Evolutionary conservation across 1,140 invertebrate genomes (phyloP).

Genomic region (Drosophila kurseongensis): DNA sequence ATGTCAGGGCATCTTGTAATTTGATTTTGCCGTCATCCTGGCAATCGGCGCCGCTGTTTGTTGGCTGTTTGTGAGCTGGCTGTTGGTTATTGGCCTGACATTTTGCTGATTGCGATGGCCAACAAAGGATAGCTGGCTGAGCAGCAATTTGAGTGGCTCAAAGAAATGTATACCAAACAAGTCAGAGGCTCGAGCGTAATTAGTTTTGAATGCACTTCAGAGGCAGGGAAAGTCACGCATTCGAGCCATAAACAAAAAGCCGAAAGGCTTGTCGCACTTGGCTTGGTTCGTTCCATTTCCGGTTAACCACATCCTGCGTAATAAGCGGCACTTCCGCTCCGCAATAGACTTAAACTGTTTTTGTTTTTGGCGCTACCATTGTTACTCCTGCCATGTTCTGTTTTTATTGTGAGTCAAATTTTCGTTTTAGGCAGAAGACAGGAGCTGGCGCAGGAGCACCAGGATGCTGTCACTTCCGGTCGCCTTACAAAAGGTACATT

Average conservation of each 20-base stretch:
- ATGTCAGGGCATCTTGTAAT: slow-evolving; percentile 72
- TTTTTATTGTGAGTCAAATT: slow-evolving; percentile 77
- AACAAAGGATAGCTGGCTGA: slow-evolving; percentile 27
- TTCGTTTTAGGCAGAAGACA: slow-evolving; percentile 38
- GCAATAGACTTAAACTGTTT: slow-evolving; percentile 72
- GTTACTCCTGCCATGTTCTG: slow-evolving; percentile 25
- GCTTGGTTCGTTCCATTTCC: slow-evolving; percentile 78
- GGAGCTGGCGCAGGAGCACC: slow-evolving; percentile 17
- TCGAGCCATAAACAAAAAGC: slow-evolving; percentile 5
- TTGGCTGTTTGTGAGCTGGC: slow-evolving; percentile 46
- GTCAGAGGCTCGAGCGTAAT: slow-evolving; percentile 40
- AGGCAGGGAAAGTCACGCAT: slow-evolving; percentile 33
- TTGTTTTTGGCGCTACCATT: slow-evolving; percentile 29
- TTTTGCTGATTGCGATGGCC: slow-evolving; percentile 46
- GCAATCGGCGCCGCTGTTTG: slow-evolving; percentile 50
- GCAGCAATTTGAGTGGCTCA: slow-evolving; percentile 51
- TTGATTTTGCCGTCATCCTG: slow-evolving; percentile 64
- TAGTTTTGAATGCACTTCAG: slow-evolving; percentile 64
- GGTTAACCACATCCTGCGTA: slow-evolving; percentile 81
- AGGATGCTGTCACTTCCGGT: slow-evolving; percentile 68
- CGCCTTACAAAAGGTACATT: background rate
- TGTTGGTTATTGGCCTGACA: slow-evolving; percentile 36
- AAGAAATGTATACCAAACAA: slow-evolving; percentile 16
- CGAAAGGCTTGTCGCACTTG: slow-evolving; percentile 65
- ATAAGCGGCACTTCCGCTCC: slow-evolving; percentile 76